Evolutionary conservation across 2,113 vertebrate species (phyloP).

Genomic region (Lynx canadensis): DNA sequence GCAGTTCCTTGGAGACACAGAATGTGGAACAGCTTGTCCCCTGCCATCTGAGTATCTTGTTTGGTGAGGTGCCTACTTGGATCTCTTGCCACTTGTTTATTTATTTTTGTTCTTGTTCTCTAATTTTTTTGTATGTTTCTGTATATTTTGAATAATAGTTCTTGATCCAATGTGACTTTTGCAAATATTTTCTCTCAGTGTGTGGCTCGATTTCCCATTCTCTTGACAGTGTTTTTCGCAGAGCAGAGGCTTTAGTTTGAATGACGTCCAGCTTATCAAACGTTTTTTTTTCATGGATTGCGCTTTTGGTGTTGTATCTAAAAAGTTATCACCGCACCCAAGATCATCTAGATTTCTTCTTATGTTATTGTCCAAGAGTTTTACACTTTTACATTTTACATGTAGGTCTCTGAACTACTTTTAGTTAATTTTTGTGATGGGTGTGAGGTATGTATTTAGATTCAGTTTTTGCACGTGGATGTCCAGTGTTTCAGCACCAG

Average conservation of each 20-base stretch:
- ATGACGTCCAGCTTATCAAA: background rate
- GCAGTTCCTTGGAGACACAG: background rate
- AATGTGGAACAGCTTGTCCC: background rate
- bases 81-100: background rate
- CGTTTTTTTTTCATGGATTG: background rate
- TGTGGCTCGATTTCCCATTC: background rate
- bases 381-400: background rate
- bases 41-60: background rate
- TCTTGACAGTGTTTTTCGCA: background rate
- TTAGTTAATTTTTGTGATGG: background rate
- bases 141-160: background rate
- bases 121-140: background rate
- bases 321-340: background rate
- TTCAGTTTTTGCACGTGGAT: background rate
- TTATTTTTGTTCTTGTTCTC: background rate
- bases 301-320: background rate
- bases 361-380: background rate
- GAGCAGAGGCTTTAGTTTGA: background rate
- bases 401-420: background rate
- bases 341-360: background rate
- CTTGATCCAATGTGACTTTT: background rate
- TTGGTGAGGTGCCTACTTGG: background rate
- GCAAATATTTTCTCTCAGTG: background rate
- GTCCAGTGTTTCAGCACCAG: background rate
- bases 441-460: background rate